Percentiles rank a stretch among this genome's conserved stretches.
Conservation (phyloP, 2,113 vertebrate genomes). For the Polypterus bichir region DNA sequence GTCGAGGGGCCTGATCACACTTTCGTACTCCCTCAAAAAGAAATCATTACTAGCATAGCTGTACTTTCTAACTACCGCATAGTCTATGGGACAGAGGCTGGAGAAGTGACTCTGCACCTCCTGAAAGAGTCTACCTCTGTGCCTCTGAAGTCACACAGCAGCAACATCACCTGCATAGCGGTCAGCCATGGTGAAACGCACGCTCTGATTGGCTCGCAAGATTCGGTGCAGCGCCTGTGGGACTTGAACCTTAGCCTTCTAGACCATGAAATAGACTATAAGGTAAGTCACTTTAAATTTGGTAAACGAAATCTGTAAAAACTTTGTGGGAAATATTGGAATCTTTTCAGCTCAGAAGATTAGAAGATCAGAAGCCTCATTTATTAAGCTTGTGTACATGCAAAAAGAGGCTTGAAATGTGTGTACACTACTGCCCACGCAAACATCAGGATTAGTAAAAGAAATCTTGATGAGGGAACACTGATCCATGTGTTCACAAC, state of each 20-base stretch:
- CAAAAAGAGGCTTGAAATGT: no score
- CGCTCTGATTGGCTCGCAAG: constrained; percentile 49
- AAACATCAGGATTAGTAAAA: no score
- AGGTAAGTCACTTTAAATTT: constrained; percentile 34
- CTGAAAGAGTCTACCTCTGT: constrained; percentile 22
- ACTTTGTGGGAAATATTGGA: no score
- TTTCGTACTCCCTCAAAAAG: constrained; percentile 35
- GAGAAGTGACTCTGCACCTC: constrained; percentile 38
- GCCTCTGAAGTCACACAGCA: constrained; percentile 47
- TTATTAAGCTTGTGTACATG: no score
- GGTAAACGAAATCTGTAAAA: no score
- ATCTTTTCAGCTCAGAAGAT: no score
- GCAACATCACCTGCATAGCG: constrained; percentile 46
- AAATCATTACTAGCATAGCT: constrained; percentile 36
- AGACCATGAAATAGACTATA: constrained; percentile 56
- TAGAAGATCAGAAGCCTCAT: no score
- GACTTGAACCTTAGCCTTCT: constrained; percentile 41
- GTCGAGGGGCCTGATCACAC: constrained; percentile 37
- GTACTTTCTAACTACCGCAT: constrained; percentile 39
- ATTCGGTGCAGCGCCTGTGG: constrained; percentile 58
- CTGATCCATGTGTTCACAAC: no score
- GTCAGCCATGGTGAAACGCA: constrained; percentile 44
- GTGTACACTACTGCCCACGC: no score
- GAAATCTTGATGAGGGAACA: no score
- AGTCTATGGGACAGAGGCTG: constrained; percentile 34